Base-by-base conservation (phyloP, 53 echinoderm and acorn worm genomes). In the Luidia sarsii region DNA sequence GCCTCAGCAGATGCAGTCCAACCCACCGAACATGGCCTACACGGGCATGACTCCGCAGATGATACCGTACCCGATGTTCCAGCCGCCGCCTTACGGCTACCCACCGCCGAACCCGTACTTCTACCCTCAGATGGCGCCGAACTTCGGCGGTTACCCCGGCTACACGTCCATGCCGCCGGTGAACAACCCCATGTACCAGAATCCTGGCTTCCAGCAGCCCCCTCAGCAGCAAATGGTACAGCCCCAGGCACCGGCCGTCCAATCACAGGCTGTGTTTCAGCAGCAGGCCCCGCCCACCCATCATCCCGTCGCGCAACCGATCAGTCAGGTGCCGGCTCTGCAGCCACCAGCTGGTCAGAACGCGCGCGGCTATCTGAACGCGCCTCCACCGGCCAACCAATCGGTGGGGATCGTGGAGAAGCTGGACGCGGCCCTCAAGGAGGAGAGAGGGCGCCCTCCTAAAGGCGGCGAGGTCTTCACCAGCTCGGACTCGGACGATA, bases 401-500 rank as follows among this genome's bases (percentile, higher is more conserved):
- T 38, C 65, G 2, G 20, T 35, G 14, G 36, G 39, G 21, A 65
- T 65, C 19, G 65, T 65, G 19, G 65, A 65, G 32, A 65, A 65
- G 38, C 65, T 65, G 3, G 65, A 43, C 15, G 67, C 43, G 11
- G 67, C 67, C 15, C 39, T 67, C 39, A 3, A 0, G 13, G 67
- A 39, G 25, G 67, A 67, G 29, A 67, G 67, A 67, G 43, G 25
- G 28, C 67, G 67, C n/a, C 67, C 67, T 1, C 0, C 1, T 28
- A 46, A 60, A 1, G n/a, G 71, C n/a, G 83, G 71, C 21, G 71
- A 71, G 14, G 56, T 39, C 18, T 83, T 83, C 22, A 71, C 70
- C 25, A 20, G 59, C 29, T 70, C 70, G 0, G 83, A 83, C 28
- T 71, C 83, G 3, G 83, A 83, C 56, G 83, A 71, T 39, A 62